These are phyloP conservation scores for Leptobrachium leishanense DNA, from an alignment of 2,113 vertebrate species.

Conservation along the genomic window DNA sequence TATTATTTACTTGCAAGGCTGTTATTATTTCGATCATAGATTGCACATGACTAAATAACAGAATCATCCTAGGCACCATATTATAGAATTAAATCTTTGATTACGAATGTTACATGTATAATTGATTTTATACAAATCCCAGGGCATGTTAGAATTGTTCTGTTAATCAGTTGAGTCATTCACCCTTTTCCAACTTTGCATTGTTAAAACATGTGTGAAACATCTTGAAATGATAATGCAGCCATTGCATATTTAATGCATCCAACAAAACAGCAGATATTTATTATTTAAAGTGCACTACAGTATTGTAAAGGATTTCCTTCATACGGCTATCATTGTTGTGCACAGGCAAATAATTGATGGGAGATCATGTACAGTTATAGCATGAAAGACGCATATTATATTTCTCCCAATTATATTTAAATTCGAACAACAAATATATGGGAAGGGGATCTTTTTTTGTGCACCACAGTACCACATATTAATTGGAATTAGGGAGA, in stretches of 20 bases:
- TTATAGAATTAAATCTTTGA: constrained; percentile 23
- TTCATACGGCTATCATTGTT: constrained; percentile 2
- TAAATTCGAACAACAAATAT: no score
- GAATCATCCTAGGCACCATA: not conserved
- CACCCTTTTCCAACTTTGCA: constrained; percentile 17
- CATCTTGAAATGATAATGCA: constrained; percentile 26
- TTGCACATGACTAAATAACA: no score
- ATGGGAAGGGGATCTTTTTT: no score
- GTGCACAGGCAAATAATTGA: no score
- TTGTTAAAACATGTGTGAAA: constrained; percentile 43
- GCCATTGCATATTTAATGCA: constrained; percentile 20
- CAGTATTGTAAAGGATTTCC: not conserved
- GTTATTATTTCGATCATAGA: no score
- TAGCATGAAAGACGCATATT: no score
- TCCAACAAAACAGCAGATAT: constrained; percentile 17
- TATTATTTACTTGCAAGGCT: no score
- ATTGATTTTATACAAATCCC: constrained; percentile 38
- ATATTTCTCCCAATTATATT: no score
- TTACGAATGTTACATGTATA: constrained; percentile 38
- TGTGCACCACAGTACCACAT: no score
- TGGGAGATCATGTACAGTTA: no score
- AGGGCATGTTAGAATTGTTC: constrained; percentile 6
- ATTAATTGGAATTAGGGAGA: no score
- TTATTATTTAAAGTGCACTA: not conserved
- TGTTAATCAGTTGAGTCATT: constrained; percentile 18